phyloP scores from a whole-genome alignment of 2,888 invertebrate species.

The Oasisia sp. region DNA sequence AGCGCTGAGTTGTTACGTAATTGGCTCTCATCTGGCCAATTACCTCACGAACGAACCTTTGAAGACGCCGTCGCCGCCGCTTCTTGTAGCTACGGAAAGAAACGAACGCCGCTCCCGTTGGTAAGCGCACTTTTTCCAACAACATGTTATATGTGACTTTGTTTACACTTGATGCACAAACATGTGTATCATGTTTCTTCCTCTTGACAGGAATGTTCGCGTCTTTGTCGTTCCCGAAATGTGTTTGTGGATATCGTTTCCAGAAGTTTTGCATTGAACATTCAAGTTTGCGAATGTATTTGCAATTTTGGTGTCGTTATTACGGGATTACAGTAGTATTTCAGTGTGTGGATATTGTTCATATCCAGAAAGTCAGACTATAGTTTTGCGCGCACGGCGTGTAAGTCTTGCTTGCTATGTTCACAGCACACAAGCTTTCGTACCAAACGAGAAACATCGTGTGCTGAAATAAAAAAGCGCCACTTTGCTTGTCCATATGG shows the following conservation, averaged over 20 bases:
- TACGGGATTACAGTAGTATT: neutral
- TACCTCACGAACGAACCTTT: neutral
- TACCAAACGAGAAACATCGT: neutral
- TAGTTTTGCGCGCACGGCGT: neutral
- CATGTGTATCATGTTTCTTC: neutral
- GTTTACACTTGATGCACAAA: neutral
- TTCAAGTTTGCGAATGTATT: neutral
- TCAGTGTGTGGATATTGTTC: neutral
- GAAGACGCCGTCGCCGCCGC: neutral
- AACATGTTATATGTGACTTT: neutral
- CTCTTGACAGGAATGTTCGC: neutral
- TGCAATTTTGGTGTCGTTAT: neutral
- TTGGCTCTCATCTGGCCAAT: conserved; percentile 1
- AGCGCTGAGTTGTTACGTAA: neutral
- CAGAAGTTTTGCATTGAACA: neutral
- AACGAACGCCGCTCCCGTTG: neutral
- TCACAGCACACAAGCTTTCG: neutral
- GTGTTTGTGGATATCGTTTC: neutral
- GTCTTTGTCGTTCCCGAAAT: neutral
- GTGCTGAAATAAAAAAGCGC: neutral
- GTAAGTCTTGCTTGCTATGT: neutral
- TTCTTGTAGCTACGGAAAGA: neutral
- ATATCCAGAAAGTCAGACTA: neutral
- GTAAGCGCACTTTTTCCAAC: neutral
- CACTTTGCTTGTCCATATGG: neutral